phyloP scores from a whole-genome alignment of 2,797 vertebrate genomes.

The Erpetoichthys calabaricus region DNA sequence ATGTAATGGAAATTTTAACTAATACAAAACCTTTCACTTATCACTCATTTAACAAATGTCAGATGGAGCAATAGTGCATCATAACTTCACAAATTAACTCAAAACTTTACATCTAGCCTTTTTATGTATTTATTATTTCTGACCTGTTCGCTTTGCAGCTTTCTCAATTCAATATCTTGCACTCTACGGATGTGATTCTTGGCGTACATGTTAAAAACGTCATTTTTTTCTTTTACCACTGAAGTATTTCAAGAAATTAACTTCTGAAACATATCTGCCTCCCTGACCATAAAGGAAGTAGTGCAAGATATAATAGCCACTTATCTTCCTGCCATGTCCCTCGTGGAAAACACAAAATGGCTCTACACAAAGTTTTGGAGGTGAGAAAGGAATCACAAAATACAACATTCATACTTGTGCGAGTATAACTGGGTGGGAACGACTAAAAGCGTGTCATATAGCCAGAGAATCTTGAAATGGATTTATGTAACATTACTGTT shows the following conservation, averaged over 20 bases:
- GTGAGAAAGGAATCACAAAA: too few relatives aligned
- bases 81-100: too few relatives aligned
- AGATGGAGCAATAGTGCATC: slow-evolving; percentile 21
- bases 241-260: slow-evolving; percentile 14
- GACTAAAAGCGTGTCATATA: too few relatives aligned
- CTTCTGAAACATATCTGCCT: slow-evolving; percentile 12
- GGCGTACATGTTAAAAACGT: slow-evolving; percentile 17
- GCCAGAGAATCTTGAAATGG: too few relatives aligned
- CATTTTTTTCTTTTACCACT: slow-evolving; percentile 12
- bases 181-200: slow-evolving; percentile 20
- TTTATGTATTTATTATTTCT: slow-evolving; percentile 9
- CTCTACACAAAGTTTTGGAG: neutral
- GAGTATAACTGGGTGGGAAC: too few relatives aligned
- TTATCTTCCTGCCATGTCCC: neutral
- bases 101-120: too few relatives aligned
- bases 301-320: slow-evolving; percentile 6
- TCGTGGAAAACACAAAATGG: neutral
- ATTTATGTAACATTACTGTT: too few relatives aligned
- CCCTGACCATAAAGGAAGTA: slow-evolving; percentile 10
- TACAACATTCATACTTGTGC: too few relatives aligned
- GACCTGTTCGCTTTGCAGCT: slow-evolving; percentile 4
- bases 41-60: slow-evolving; percentile 12
- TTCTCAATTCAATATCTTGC: slow-evolving; percentile 15
- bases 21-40: slow-evolving; percentile 17
- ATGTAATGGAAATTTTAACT: too few relatives aligned